Evolutionary conservation across 2,888 invertebrate species (phyloP), one percentile per base, ranked within the genome.

Genomic region (Diabrotica balteata): DNA sequence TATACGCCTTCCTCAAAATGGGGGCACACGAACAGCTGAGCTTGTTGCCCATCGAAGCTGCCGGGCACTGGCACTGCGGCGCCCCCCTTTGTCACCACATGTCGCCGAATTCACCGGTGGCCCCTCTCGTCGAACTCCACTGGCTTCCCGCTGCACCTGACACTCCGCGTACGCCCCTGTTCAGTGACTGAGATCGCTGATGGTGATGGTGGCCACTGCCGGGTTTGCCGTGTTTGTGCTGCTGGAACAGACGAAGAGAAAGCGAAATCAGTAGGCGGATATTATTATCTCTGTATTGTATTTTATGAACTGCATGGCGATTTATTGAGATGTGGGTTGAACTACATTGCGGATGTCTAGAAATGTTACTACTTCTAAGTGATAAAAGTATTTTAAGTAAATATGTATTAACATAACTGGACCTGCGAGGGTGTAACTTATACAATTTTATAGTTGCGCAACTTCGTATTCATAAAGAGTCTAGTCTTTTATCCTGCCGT

Each of bases 11-110:
- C 88, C 96, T 93, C 86, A 96, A 93, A 84, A 97, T 90, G 81
- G 97, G 97, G 82, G 96, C 97, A 88, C 97, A 97, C 82, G 96
- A 95, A 88, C 96, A 96, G 85, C 95, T 95, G 84, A 97, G 88
- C 89, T 97, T 97, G 89, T 97, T 97, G 87, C 97, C 97, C 97
- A 97, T 96, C 84, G 90, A 87, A 84, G 90, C 87, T 67, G 89
- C 87, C 84, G 87, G 80, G 79, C 82, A 81, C 80, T 82, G 83
- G 80, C 81, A 79, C 81, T 91, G 91, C 90, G 70, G 68, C 69
- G 69, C 71, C 49, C 69, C 72, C 75, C 76, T 60, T 79, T 82
- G 91, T 91, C 91, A 91, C 91, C 91, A 91, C 90, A 90, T 90
- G 83, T 90, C 90, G 64, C 73, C 72, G 57, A 66, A 62, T 53